Evolutionary conservation across 2,797 vertebrate genomes (phyloP), one percentile per base, ranked within the genome.

Genomic region (Danio kyathit): DNA sequence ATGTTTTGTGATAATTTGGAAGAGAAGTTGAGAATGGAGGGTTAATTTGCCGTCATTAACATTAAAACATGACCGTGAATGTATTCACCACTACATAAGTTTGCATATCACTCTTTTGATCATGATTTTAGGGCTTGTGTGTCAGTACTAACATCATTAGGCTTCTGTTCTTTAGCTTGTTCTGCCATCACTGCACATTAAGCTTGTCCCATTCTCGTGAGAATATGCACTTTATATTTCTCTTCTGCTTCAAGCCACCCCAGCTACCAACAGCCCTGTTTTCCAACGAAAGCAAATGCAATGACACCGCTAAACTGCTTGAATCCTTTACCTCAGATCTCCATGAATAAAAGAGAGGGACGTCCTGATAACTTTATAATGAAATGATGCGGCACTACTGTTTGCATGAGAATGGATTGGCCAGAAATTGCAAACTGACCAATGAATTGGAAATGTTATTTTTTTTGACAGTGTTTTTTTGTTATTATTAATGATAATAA

Each of bases 21-120:
- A 80, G 49, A 60, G 63, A 76, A 83, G 71, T 67, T 74, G 82
- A 83, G 70, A 82, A 82, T 49, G 66, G 57, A 83, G 83, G 78
- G 83, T 75, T 82, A 82, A 74, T 69, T 74, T 86, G 80, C 76
- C 72, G 83, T 73, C 60, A 67, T 51, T 76, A 79, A 83, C 79
- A 82, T 83, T 52, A 77, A 88, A 85, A 88, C 86, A 91, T 89
- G 90, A 91, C 88, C 88, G 86, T 90, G 90, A 94, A 93, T 94
- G 93, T 94, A 90, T 87, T 91, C 90, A 92, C 88, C 87, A 87
- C 87, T 87, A 85, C 91, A 90, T 91, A 89, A 83, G 89, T 91
- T 92, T 93, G 91, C 90, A 93, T 93, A 91, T 92, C 91, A 91
- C 90, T 91, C 90, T 91, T 91, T 89, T 88, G 82, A 89, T 88